Percentiles rank a stretch among this genome's conserved stretches.
These are phyloP conservation scores for Daubentonia madagascariensis DNA, from an alignment of 2,113 vertebrate species.

Conservation along the genomic window DNA sequence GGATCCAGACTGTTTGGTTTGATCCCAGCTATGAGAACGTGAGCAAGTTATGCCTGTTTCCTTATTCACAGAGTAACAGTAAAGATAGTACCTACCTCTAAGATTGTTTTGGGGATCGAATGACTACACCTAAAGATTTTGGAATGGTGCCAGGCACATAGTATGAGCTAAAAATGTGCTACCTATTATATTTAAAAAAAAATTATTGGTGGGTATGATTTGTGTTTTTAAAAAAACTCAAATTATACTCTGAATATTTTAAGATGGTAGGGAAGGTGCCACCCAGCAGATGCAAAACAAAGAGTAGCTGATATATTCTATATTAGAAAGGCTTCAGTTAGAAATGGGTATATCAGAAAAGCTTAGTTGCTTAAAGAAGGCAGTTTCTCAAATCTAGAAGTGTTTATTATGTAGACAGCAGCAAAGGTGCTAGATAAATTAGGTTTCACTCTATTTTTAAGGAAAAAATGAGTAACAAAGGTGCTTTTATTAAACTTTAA, in stretches of 20 bases:
- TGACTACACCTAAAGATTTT: background rate
- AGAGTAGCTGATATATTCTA: background rate
- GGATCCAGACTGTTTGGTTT: background rate
- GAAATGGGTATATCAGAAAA: background rate
- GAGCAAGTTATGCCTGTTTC: background rate
- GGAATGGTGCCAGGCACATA: background rate
- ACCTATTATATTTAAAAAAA: background rate
- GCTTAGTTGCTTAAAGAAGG: background rate
- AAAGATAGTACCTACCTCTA: background rate
- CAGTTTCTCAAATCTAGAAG: background rate
- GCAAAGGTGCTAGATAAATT: background rate
- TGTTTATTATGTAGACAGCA: background rate
- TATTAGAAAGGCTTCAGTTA: background rate
- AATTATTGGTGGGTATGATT: background rate
- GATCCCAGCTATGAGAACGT: background rate
- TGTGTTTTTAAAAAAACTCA: background rate
- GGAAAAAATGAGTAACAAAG: conserved; percentile 33
- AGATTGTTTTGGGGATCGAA: conserved; percentile 17
- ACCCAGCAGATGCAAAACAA: background rate
- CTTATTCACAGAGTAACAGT: background rate
- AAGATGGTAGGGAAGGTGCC: background rate
- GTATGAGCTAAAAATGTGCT: background rate
- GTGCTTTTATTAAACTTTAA: conserved; percentile 38
- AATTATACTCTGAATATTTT: conserved; percentile 23
- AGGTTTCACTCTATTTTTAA: conserved; percentile 46